Conservation (phyloP, 2,113 vertebrate genomes). For the Sakesphorus luctuosus region DNA sequence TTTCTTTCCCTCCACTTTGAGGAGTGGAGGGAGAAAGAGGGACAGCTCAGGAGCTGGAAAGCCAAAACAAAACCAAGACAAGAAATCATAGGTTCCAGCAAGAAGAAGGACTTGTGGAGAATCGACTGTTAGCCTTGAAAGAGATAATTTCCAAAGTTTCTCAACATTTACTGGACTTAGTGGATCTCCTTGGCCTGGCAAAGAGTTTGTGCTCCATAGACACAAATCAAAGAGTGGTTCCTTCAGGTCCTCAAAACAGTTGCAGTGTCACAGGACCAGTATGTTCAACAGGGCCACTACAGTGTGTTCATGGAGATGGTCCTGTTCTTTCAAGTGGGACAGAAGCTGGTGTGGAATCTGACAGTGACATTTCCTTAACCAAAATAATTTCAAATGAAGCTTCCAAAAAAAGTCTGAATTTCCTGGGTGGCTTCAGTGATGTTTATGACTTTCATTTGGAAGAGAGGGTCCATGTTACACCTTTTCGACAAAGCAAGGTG, state of each 20-base stretch:
- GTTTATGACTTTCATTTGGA: conserved; percentile 83
- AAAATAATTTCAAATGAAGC: not conserved
- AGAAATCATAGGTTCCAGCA: too few species aligned
- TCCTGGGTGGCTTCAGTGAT: conserved; percentile 66
- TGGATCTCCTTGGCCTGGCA: conserved; percentile 59
- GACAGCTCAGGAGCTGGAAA: too few species aligned
- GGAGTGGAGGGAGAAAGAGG: too few species aligned
- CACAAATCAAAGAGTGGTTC: not conserved
- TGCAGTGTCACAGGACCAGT: not conserved
- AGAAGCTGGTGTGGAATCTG: not conserved
- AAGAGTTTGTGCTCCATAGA: conserved; percentile 32
- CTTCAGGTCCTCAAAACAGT: conserved; percentile 1
- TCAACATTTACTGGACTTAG: conserved; percentile 51
- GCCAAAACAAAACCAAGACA: too few species aligned
- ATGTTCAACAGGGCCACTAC: not conserved
- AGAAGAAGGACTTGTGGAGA: not conserved
- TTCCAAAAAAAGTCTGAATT: conserved; percentile 26
- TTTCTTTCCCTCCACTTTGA: too few species aligned
- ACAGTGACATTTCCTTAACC: not conserved
- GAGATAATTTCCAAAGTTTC: conserved; percentile 64
- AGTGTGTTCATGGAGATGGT: not conserved
- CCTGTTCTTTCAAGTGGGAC: not conserved
- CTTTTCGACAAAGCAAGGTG: conserved; percentile 76
- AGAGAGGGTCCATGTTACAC: conserved; percentile 81
- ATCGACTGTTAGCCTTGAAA: conserved; percentile 37